Percentiles rank a stretch among this genome's conserved stretches.
phyloP scores from a whole-genome alignment of 1,140 invertebrate genomes.

The Lasioglossum albipes region DNA sequence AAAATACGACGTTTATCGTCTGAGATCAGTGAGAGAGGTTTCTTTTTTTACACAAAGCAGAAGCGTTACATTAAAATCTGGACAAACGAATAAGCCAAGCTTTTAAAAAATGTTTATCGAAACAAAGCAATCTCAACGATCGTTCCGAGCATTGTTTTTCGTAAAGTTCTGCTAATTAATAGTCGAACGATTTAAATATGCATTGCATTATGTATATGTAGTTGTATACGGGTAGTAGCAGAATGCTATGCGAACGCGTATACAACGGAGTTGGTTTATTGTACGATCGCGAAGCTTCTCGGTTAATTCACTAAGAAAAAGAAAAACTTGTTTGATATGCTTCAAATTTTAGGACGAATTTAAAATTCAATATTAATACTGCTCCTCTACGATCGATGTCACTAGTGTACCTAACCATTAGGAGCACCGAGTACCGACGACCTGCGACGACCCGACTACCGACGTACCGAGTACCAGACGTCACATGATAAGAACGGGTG shows the following conservation, averaged over 20 bases:
- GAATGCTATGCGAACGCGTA: no score
- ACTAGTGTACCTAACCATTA: slow-evolving; percentile 28
- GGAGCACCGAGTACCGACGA: not conserved
- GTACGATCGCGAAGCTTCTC: not conserved
- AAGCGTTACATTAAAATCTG: not conserved
- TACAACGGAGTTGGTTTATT: not conserved
- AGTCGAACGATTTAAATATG: no score
- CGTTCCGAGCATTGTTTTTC: not conserved
- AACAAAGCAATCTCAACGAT: not conserved
- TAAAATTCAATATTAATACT: slow-evolving; percentile 25
- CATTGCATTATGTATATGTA: no score
- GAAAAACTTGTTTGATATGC: not conserved
- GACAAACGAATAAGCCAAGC: not conserved
- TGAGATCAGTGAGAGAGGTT: not conserved
- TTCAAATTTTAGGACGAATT: not conserved
- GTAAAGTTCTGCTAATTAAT: not conserved
- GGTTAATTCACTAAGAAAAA: not conserved
- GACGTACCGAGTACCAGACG: slow-evolving; percentile 29
- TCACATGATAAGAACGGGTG: slow-evolving; percentile 73
- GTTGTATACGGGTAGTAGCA: no score
- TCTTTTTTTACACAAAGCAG: not conserved
- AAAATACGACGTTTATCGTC: no score
- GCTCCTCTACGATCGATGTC: slow-evolving; percentile 26
- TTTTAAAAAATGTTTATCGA: not conserved
- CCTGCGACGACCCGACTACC: not conserved